Conservation (phyloP, 2,888 invertebrate genomes). For the Eupeodes latifasciatus region DNA sequence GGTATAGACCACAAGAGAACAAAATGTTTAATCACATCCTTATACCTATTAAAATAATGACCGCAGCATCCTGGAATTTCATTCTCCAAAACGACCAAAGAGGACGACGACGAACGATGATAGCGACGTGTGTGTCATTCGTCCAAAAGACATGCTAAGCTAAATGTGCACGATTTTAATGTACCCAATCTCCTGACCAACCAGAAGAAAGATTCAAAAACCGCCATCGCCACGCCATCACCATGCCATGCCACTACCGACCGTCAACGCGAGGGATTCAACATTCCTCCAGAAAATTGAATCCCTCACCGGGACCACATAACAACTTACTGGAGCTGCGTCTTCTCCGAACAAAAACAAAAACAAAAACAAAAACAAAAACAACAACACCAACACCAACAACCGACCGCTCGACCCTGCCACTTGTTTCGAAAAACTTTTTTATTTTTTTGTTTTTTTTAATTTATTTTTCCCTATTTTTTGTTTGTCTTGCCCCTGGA, state of each 20-base stretch:
- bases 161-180: constrained; percentile 72
- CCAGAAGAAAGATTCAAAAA: constrained; percentile 22
- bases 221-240: background rate
- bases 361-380: too few species aligned
- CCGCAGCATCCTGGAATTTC: constrained; percentile 71
- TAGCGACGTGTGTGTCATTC: constrained; percentile 76
- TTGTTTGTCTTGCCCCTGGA: constrained; percentile 29
- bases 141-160: constrained; percentile 67
- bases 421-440: constrained; percentile 53
- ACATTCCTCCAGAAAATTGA: constrained; percentile 62
- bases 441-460: constrained; percentile 8
- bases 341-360: constrained; percentile 5
- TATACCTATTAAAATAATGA: constrained; percentile 74
- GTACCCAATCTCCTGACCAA: constrained; percentile 34
- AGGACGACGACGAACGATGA: constrained; percentile 32
- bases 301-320: constrained; percentile 39
- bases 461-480: constrained; percentile 21
- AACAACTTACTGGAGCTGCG: constrained; percentile 30
- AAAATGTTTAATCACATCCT: constrained; percentile 75
- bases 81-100: constrained; percentile 60
- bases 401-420: constrained; percentile 39
- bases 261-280: constrained; percentile 35
- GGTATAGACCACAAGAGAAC: constrained; percentile 14
- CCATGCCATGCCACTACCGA: background rate
- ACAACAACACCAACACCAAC: constrained; percentile 3